A percentile compares a stretch with the other conserved stretches of the same genome.
Conservation (phyloP, 2,113 vertebrate species). For the Crotalus tigris region DNA sequence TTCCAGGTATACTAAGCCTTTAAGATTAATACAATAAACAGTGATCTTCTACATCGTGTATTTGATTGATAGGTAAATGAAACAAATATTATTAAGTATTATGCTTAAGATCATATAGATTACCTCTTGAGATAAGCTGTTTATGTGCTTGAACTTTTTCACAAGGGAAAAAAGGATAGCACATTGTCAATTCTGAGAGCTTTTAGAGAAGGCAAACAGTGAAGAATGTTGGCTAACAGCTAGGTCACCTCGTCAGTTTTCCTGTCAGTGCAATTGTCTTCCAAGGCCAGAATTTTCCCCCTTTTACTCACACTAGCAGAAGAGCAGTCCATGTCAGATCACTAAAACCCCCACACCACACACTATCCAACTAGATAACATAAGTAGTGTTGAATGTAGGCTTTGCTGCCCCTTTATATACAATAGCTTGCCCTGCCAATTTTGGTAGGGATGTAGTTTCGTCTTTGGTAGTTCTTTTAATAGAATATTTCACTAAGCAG, state of each 20-base stretch:
- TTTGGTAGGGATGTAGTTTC: not conserved
- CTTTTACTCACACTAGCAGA: not conserved
- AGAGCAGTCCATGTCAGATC: not conserved
- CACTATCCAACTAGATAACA: not conserved
- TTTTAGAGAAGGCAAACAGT: not conserved
- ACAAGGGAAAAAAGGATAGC: not conserved
- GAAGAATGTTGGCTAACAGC: not conserved
- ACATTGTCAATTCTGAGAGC: not conserved
- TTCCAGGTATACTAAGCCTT: not conserved
- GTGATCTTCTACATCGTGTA: not conserved
- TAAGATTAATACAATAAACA: not conserved
- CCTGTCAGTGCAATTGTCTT: not conserved
- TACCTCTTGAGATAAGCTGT: not conserved
- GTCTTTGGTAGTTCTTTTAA: not conserved
- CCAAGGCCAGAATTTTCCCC: not conserved
- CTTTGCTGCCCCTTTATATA: not conserved
- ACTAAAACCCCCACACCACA: not conserved
- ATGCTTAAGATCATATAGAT: not conserved
- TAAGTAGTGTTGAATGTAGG: not conserved
- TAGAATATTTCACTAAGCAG: not conserved
- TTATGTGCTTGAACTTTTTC: not conserved
- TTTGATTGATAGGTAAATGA: not conserved
- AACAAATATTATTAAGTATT: not conserved
- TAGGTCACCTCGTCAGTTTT: not conserved
- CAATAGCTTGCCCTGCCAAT: not conserved